A percentile compares a stretch with the other conserved stretches of the same genome.
These are phyloP conservation scores for Scarus forsteni DNA, from an alignment of 2,797 vertebrate genomes.

Conservation along the genomic window DNA sequence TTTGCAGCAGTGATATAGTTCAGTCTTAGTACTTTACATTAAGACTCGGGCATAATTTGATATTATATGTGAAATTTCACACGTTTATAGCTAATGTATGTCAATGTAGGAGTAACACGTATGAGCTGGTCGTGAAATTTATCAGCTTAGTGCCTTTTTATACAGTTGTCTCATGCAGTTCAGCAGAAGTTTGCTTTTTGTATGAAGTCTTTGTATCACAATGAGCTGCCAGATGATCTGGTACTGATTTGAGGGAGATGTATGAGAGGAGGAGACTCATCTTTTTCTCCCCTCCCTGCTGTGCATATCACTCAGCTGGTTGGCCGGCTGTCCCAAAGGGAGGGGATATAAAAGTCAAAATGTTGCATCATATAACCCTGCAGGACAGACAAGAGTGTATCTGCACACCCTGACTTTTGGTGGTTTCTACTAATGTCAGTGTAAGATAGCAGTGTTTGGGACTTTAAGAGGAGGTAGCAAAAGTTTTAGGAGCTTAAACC, in stretches of 20 bases:
- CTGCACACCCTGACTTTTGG: neutral
- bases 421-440: constrained; percentile 25
- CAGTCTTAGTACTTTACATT: neutral
- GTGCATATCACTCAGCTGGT: constrained; percentile 67
- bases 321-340: constrained; percentile 51
- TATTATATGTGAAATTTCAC: neutral
- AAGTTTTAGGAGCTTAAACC: constrained; percentile 9
- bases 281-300: constrained; percentile 46
- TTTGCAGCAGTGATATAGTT: neutral
- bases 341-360: constrained; percentile 36
- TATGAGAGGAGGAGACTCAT: constrained; percentile 74
- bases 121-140: constrained; percentile 32
- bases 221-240: constrained; percentile 70
- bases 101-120: neutral
- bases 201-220: constrained; percentile 51
- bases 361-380: constrained; percentile 68
- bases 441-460: constrained; percentile 28
- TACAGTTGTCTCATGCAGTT: constrained; percentile 11
- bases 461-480: neutral
- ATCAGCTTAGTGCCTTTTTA: constrained; percentile 30
- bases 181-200: constrained; percentile 11
- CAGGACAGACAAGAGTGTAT: constrained; percentile 37
- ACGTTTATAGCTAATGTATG: neutral
- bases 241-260: constrained; percentile 72
- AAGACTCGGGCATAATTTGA: neutral